Evolutionary conservation across 2,888 invertebrate species (phyloP).

Genomic region (Dasypolia templi): DNA sequence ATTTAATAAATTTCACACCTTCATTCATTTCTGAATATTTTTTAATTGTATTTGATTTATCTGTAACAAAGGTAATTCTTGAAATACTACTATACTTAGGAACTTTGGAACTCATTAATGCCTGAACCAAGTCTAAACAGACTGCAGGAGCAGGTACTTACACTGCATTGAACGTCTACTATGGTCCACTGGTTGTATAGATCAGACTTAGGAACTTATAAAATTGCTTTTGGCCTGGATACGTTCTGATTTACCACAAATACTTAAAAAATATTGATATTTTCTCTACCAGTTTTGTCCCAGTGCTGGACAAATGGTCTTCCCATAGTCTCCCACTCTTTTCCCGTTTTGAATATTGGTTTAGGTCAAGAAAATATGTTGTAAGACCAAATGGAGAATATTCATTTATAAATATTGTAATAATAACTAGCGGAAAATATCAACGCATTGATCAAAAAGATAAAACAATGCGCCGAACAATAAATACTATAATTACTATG

Average conservation of each 20-base stretch:
- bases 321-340: neutral
- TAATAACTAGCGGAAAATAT: neutral
- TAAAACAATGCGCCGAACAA: constrained; percentile 20
- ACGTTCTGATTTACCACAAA: neutral
- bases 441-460: neutral
- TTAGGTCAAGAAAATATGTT: too few relatives aligned
- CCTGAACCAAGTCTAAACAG: neutral
- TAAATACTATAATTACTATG: constrained; percentile 10
- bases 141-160: neutral
- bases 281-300: neutral
- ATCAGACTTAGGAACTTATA: neutral
- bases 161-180: neutral
- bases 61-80: constrained; percentile 37
- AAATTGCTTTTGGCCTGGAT: too few relatives aligned
- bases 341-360: neutral
- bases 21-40: constrained; percentile 26
- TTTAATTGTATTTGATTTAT: constrained; percentile 43
- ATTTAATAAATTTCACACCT: neutral
- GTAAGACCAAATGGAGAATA: neutral
- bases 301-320: too few relatives aligned
- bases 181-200: too few relatives aligned
- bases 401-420: neutral
- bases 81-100: neutral
- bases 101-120: neutral
- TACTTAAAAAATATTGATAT: neutral